Evolutionary conservation across 1,140 invertebrate genomes (phyloP), one percentile per base, ranked within the genome.

Genomic region (Meloidogyne hapla): DNA sequence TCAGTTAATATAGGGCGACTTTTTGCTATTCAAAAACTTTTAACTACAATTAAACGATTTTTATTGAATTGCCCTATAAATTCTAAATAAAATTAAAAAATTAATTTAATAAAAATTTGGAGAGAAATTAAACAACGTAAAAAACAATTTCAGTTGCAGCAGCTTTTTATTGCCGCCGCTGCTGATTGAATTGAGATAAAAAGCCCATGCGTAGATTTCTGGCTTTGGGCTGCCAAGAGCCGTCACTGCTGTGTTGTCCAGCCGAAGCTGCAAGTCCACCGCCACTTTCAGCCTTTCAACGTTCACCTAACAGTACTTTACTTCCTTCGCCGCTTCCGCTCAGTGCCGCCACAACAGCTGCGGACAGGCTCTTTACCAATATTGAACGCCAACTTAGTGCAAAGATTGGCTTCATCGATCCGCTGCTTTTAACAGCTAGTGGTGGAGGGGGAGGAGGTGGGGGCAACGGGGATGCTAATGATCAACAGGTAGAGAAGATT

Each of bases 371-470:
- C 21, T 67, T 73, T 38, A 40, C 28, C 18, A 64, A 73, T 64
- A 73, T 73, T 73, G 71, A 73, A 64, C 71, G 71, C 26, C 71
- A 73, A 73, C 23, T 73, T 13, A 73, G 71, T 33, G 71, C 71
- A 25, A 73, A 61, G n/a, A 15, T 73, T n/a, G 71, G 56, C 56
- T 61, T 33, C 28, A 38, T 42, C 4, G 65, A 38, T 15, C 71
- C 71, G 23, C 71, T 40, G 69, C 25, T 28, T 61, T 26, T 56
- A 61, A 61, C 69, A 28, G n/a, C 18, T 61, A 45, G n/a, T 45
- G 69, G 61, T 56, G 48, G 18, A 21, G 15, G 13, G 18, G 45
- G 45, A 48, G 45, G 45, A 18, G 48, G n/a, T 56, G n/a, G n/a
- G 1, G n/a, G 18, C 1, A 5, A 56, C n/a, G 48, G 18, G 8